Evolutionary conservation across 2,888 invertebrate genomes (phyloP).

Genomic region (Machimus rusticus): DNA sequence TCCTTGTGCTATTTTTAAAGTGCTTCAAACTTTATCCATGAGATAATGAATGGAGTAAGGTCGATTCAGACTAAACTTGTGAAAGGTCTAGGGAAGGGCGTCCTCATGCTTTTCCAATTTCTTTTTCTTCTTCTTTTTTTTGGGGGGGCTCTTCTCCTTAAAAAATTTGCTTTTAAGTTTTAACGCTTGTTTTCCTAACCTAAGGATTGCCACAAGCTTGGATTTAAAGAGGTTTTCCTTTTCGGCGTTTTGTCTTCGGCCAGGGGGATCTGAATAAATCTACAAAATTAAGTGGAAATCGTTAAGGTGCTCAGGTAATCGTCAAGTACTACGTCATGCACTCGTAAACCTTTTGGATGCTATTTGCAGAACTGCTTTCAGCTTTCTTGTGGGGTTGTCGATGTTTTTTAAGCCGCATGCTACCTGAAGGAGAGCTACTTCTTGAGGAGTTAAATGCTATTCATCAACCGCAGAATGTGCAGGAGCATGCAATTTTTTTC

Average conservation of each 20-base stretch:
- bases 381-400: background rate
- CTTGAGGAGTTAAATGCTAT: background rate
- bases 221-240: background rate
- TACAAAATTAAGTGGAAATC: background rate
- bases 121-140: background rate
- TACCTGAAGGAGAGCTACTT: background rate
- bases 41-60: conserved; percentile 1
- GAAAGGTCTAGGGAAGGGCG: background rate
- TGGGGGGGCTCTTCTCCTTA: background rate
- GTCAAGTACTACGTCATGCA: background rate
- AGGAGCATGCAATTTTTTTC: background rate
- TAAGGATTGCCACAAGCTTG: background rate
- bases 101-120: background rate
- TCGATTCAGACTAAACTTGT: background rate
- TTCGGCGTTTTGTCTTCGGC: background rate
- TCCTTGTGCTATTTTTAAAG: conserved; percentile 8
- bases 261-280: background rate
- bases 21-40: conserved; percentile 10
- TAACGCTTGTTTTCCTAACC: background rate
- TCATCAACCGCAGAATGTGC: background rate
- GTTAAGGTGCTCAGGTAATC: background rate
- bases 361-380: background rate
- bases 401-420: background rate
- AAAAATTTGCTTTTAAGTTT: background rate
- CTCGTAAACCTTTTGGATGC: background rate